Evolutionary conservation across 2,113 vertebrate genomes (phyloP), one percentile per base, ranked within the genome.

Genomic region (Dipodomys merriami): DNA sequence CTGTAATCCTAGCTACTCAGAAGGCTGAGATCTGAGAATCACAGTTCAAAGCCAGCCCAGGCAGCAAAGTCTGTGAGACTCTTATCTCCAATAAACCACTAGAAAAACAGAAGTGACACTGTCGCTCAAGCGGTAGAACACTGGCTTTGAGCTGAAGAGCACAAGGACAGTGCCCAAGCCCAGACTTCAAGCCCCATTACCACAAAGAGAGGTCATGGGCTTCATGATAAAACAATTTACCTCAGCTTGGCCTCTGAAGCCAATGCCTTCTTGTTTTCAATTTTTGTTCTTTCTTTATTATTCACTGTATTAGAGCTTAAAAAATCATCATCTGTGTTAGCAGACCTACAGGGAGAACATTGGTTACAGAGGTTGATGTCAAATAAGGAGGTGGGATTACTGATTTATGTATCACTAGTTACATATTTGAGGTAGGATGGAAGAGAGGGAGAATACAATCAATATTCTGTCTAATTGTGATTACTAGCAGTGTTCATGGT

Each of bases 391-490:
- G 68, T 1, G 64, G 27, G 10, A 62, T 78, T 80, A 81, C 60
- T 39, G 82, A 92, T 92, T 94, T 90, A 84, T 84, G 69, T 5
- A 62, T 9, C 33, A 81, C 1, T 72, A 49, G 64, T 86, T 96
- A 84, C 53, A 83, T 81, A 91, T 94, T 92, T 94, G 92, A 92
- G 39, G 46, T 10, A 77, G 94, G 77, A 95, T 85, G 53, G 74
- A 93, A 72, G 64, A 95, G 27, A 25, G 53, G 19, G 94, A 86
- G 27, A 88, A 7, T 2, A n/a, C 9, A 93, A 93, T 95, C 90
- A 94, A 95, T 96, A 96, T 86, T 83, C 39, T 94, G 69, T 71
- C 90, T 95, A 96, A 96, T 82, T 95, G 88, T 96, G 77, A 96
- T 92, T 96, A 92, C 39, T 86, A 82, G 46, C 78, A 74, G 65